Conservation (phyloP, 2,797 vertebrate species). For the Mus minutoides region DNA sequence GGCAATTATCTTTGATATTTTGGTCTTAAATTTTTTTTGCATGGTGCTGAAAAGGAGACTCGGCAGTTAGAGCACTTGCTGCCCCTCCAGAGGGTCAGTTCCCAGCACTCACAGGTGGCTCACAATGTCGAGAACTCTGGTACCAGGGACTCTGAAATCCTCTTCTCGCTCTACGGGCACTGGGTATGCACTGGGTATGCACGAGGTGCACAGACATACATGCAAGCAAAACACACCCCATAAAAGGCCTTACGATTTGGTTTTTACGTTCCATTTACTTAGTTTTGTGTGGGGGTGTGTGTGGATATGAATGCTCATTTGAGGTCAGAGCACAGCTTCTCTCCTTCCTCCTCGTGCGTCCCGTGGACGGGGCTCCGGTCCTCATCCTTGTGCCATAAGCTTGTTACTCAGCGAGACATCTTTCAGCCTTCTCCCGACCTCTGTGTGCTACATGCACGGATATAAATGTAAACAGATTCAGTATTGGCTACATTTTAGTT, state of each 20-base stretch:
- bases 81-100: not conserved
- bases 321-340: not conserved
- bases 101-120: not conserved
- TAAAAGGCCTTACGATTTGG: not conserved
- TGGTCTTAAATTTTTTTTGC: not conserved
- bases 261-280: not conserved
- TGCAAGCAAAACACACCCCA: not conserved
- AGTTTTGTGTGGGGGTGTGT: not conserved
- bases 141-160: not conserved
- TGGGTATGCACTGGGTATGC: not conserved
- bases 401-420: not conserved
- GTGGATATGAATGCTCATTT: not conserved
- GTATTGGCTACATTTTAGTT: not conserved
- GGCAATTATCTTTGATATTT: constrained; percentile 20
- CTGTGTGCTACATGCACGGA: rapidly evolving
- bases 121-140: rapidly evolving
- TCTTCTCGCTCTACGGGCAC: not conserved
- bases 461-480: not conserved
- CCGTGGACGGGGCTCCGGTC: not conserved
- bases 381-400: not conserved
- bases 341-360: not conserved
- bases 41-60: no score
- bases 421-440: not conserved
- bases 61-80: not conserved
- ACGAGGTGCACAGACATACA: no score